phyloP scores from a whole-genome alignment of 1,140 invertebrate genomes.

The Zeugodacus cucurbitae region DNA sequence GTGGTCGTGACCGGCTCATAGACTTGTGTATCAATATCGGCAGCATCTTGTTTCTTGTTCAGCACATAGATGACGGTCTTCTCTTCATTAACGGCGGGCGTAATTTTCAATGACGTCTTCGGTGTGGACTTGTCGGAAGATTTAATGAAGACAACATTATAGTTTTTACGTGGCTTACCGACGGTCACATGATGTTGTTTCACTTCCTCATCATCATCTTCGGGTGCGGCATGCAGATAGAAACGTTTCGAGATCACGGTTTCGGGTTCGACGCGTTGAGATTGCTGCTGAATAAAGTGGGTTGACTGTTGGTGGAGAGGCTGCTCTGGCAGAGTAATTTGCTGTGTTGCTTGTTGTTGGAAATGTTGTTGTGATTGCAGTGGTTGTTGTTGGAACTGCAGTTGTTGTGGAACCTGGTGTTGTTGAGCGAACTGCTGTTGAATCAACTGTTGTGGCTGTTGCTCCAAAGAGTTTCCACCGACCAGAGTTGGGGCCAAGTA shows the following conservation, averaged over 20 bases:
- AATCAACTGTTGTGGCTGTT: neutral
- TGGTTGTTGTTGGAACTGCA: neutral
- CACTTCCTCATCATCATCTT: conserved; percentile 45
- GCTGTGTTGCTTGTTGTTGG: neutral
- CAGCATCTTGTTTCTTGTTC: conserved; percentile 70
- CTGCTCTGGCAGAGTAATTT: neutral
- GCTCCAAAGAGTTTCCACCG: neutral
- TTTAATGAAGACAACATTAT: conserved; percentile 87
- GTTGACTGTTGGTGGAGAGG: neutral
- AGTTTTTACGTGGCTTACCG: conserved; percentile 76
- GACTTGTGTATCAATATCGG: conserved; percentile 42
- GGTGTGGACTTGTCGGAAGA: conserved; percentile 75
- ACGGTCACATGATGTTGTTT: conserved; percentile 39
- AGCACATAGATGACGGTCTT: conserved; percentile 85
- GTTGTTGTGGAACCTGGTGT: conserved; percentile 14
- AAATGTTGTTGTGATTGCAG: neutral
- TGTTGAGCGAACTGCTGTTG: neutral
- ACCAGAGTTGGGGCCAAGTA: conserved; percentile 34
- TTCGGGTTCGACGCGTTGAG: neutral
- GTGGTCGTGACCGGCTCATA: conserved; percentile 41
- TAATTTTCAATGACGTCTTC: conserved; percentile 71
- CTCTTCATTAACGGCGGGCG: conserved; percentile 75
- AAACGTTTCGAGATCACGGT: conserved; percentile 47
- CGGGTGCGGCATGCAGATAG: conserved; percentile 47
- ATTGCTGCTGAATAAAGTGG: neutral